Evolutionary conservation across 2,113 vertebrate genomes (phyloP), one percentile per base, ranked within the genome.

Genomic region (Meleagris gallopavo): DNA sequence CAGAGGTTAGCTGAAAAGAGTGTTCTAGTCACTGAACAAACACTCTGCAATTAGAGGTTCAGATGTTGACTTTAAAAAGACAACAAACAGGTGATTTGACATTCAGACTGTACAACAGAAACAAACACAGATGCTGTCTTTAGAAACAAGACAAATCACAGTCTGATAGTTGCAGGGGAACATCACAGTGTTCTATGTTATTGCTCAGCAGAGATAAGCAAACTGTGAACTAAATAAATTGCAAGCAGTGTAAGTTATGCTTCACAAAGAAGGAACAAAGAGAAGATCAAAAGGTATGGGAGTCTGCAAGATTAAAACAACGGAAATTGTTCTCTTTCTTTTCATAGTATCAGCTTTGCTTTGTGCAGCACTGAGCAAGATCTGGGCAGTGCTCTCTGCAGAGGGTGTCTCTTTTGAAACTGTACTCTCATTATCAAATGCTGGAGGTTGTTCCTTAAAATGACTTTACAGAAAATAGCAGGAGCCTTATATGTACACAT

Each of bases 241-340:
- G 41, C 77, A 83, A 62, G 14, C 52, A 61, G 54, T 66, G 34
- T 70, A 71, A 80, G n/a, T 46, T 79, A 54, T 61, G 76, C 73
- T 82, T 82, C 88, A 84, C 65, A 88, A 93, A 89, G 24, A 84
- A 54, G 60, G 80, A 75, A 82, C 88, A 91, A 74, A 45, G 58
- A 77, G 65, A 93, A 79, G 81, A 95, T 95, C 82, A 96, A 94
- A 94, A 92, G 67, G 65, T 74, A 52, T 18, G 41, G 46, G 17
- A 57, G 21, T 90, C 25, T 36, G 78, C 43, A 72, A 76, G 87
- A 88, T 77, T 75, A 52, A 94, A 95, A 45, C 76, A 83, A 79
- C n/a, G 72, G 75, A 83, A 94, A 87, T 87, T 66, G 64, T 72
- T 83, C 62, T 73, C 54, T 89, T 87, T 90, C 78, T 86, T 88